Evolutionary conservation across 2,113 vertebrate genomes (phyloP).

Genomic region (Aptenodytes patagonicus): DNA sequence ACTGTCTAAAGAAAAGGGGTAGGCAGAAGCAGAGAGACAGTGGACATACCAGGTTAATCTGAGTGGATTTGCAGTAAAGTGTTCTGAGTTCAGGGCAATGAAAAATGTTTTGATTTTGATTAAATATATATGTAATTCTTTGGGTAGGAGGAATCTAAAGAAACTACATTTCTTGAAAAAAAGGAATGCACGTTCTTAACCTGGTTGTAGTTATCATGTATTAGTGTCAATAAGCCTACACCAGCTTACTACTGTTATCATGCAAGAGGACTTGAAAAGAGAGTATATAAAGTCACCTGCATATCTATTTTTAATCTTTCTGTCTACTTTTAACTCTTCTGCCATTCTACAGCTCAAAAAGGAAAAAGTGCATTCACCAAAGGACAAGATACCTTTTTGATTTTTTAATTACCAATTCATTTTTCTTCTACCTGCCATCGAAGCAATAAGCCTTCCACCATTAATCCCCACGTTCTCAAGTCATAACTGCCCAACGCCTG

Average conservation of each 20-base stretch:
- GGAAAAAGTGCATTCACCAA: not conserved
- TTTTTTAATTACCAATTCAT: not conserved
- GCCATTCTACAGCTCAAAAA: not conserved
- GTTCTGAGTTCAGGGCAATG: not conserved
- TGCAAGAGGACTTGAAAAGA: not conserved
- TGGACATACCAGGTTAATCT: not conserved
- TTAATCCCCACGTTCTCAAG: not conserved
- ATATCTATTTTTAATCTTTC: not conserved
- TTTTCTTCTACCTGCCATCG: not conserved
- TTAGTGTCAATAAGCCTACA: not conserved
- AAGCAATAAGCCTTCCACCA: not conserved
- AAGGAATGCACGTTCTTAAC: not conserved
- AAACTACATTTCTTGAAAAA: not conserved
- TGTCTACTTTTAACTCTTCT: not conserved
- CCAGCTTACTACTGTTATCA: not conserved
- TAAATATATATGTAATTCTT: not conserved
- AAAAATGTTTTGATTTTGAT: not conserved
- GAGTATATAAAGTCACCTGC: not conserved
- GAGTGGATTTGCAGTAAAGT: not conserved
- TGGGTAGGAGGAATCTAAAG: not conserved
- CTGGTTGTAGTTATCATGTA: not conserved
- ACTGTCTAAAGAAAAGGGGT: not conserved
- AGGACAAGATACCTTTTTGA: not conserved
- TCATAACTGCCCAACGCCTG: not conserved
- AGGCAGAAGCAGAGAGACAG: not conserved